A percentile compares a stretch with the other conserved stretches of the same genome.
Conservation (phyloP, 1,140 invertebrate genomes). For the Drosophila tsacasi region DNA sequence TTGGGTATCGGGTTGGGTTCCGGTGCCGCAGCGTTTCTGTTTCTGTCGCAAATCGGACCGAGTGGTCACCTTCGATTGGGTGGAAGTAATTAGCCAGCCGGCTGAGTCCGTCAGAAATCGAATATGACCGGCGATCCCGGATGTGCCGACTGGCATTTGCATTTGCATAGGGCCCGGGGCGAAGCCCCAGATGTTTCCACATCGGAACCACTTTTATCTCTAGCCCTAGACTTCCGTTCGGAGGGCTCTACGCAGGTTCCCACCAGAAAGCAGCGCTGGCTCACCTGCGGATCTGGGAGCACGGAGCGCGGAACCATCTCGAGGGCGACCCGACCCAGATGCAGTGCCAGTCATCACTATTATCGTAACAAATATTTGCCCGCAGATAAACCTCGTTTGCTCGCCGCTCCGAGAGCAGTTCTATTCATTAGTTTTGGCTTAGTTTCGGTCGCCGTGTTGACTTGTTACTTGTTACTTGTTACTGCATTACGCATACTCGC, state of each 20-base stretch:
- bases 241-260: slow-evolving; percentile 26
- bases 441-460: slow-evolving; percentile 55
- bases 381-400: slow-evolving; percentile 55
- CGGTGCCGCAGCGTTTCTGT: slow-evolving; percentile 42
- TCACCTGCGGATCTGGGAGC: slow-evolving; percentile 16
- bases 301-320: slow-evolving; percentile 4
- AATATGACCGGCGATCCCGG: slow-evolving; percentile 59
- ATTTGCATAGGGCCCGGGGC: slow-evolving; percentile 50
- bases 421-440: slow-evolving; percentile 41
- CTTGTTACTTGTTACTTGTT: slow-evolving; percentile 72
- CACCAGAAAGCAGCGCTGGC: slow-evolving; percentile 6
- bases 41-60: slow-evolving; percentile 14
- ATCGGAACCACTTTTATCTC: slow-evolving; percentile 49
- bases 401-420: slow-evolving; percentile 33
- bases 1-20: slow-evolving; percentile 59
- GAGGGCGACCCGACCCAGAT: slow-evolving; percentile 63
- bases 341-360: slow-evolving; percentile 48
- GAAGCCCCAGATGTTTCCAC: slow-evolving; percentile 57
- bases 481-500: slow-evolving; percentile 84
- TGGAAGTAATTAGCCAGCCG: slow-evolving; percentile 65
- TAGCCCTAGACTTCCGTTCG: slow-evolving; percentile 32
- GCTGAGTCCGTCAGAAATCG: slow-evolving; percentile 54
- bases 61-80: slow-evolving; percentile 46
- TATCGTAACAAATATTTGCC: slow-evolving; percentile 66
- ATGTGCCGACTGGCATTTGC: slow-evolving; percentile 57